Percentiles rank a stretch among this genome's conserved stretches.
These are phyloP conservation scores for Lucinisca nassula DNA, from an alignment of 2,888 invertebrate genomes.

Conservation along the genomic window DNA sequence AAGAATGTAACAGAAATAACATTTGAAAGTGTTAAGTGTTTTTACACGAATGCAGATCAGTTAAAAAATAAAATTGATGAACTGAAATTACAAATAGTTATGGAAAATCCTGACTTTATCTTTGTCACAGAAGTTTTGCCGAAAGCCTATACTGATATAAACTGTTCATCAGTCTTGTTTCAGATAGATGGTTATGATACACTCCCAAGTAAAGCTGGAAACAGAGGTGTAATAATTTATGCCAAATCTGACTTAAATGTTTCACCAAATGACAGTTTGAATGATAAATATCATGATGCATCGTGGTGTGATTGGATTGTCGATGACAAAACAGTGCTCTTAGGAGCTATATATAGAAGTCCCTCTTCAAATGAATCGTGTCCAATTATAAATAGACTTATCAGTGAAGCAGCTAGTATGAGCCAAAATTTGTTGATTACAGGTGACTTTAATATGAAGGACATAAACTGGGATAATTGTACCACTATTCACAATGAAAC, in stretches of 20 bases:
- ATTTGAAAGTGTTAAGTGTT: conserved; percentile 10
- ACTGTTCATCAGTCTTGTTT: conserved; percentile 26
- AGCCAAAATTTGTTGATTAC: conserved; percentile 24
- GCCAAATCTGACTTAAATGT: conserved; percentile 17
- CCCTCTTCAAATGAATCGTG: neutral
- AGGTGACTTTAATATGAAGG: conserved; percentile 42
- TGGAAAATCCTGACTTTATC: conserved; percentile 32
- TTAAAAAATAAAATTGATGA: conserved; percentile 38
- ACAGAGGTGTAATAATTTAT: conserved; percentile 42
- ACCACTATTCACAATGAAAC: conserved; percentile 23
- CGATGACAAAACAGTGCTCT: neutral
- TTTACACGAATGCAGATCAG: conserved; percentile 43
- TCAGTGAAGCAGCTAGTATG: neutral
- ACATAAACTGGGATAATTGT: conserved; percentile 22
- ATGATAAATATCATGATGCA: conserved; percentile 9
- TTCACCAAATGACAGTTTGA: conserved; percentile 17
- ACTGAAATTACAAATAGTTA: conserved; percentile 20
- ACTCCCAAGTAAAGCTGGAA: conserved; percentile 23
- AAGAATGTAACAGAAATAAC: neutral
- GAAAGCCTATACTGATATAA: conserved; percentile 4
- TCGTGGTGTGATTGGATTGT: conserved; percentile 23
- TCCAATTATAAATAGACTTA: neutral
- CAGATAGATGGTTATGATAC: conserved; percentile 28
- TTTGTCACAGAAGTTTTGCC: conserved; percentile 38
- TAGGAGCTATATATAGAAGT: conserved; percentile 29